phyloP scores from a whole-genome alignment of 2,113 vertebrate genomes.

The Ammodytes dubius region DNA sequence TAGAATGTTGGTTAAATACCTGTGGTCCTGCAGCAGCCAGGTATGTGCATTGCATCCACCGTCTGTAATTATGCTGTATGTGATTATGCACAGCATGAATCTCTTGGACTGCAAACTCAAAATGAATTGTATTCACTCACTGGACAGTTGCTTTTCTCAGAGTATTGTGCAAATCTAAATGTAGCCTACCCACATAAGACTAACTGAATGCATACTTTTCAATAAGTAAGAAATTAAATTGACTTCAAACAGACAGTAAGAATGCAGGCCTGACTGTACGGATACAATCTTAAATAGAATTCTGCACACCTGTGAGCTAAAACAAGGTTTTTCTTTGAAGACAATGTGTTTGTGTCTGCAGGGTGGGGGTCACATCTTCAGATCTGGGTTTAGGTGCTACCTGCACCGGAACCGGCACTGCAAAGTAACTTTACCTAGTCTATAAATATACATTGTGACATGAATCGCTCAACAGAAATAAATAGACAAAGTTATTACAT shows the following conservation, averaged over 20 bases:
- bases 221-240: not conserved
- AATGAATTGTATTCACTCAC: not conserved
- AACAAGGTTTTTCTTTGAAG: not conserved
- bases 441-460: too few species aligned
- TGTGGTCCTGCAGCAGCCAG: not conserved
- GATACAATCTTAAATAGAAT: not conserved
- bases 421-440: too few species aligned
- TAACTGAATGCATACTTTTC: not conserved
- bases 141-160: not conserved
- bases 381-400: not conserved
- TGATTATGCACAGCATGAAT: not conserved
- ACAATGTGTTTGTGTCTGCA: too few species aligned
- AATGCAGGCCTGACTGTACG: not conserved
- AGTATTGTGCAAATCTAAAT: not conserved
- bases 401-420: not conserved
- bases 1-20: not conserved
- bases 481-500: not conserved
- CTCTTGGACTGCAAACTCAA: too few species aligned
- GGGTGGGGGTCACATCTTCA: too few species aligned
- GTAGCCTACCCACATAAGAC: not conserved
- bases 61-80: not conserved
- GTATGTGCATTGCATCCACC: not conserved
- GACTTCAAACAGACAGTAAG: not conserved
- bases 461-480: not conserved
- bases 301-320: not conserved